A percentile compares a stretch with the other conserved stretches of the same genome.
phyloP scores from a whole-genome alignment of 2,797 vertebrate species.

The Lagocephalus sceleratus region DNA sequence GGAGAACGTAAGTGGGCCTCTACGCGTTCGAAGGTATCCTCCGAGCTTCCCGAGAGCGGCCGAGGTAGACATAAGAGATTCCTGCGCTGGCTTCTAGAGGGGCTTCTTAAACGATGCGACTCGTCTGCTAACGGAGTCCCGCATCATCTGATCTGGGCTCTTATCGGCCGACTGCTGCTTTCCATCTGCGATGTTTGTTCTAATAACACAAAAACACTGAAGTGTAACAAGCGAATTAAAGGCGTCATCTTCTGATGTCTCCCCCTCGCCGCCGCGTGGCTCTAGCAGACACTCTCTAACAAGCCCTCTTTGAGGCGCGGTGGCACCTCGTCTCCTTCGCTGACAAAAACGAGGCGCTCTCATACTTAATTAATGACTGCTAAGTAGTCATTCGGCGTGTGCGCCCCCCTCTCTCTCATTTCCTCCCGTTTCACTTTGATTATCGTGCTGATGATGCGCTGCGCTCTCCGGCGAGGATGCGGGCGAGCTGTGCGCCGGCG shows the following conservation, averaged over 20 bases:
- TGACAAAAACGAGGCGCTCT: slow-evolving; percentile 39
- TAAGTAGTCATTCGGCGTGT: slow-evolving; percentile 45
- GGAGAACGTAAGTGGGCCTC: slow-evolving; percentile 82
- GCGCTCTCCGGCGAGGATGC: slow-evolving; percentile 45
- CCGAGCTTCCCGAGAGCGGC: neutral
- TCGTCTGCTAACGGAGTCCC: neutral
- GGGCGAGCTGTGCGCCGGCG: slow-evolving; percentile 36
- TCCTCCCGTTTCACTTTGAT: slow-evolving; percentile 69
- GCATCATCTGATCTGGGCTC: neutral
- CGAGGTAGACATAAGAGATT: neutral
- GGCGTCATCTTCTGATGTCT: slow-evolving; percentile 6
- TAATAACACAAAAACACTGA: slow-evolving; percentile 2
- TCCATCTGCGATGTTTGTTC: neutral
- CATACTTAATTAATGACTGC: slow-evolving; percentile 58
- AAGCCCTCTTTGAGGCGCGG: slow-evolving; percentile 41
- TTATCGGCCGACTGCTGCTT: neutral
- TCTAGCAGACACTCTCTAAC: slow-evolving; percentile 32
- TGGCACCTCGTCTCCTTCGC: slow-evolving; percentile 17
- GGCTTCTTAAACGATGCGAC: neutral
- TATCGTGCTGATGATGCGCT: slow-evolving; percentile 62
- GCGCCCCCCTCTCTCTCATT: slow-evolving; percentile 54
- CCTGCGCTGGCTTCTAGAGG: neutral
- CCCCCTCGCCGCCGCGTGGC: slow-evolving; percentile 4
- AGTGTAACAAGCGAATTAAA: neutral
- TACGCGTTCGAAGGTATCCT: neutral